Conservation (phyloP, 2,113 vertebrate genomes). For the Mastomys natalensis region DNA sequence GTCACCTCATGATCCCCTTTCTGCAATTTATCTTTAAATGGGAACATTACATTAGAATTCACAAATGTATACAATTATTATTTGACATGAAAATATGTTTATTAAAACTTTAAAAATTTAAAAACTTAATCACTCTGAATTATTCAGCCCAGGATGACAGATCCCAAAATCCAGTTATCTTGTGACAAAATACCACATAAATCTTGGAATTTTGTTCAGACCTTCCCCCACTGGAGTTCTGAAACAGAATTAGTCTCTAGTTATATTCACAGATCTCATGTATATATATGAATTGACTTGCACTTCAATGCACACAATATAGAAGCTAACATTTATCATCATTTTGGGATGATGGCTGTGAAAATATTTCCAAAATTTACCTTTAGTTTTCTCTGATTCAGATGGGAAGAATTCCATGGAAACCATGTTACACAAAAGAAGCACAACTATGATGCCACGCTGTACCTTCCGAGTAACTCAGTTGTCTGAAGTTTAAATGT, state of each 20-base stretch:
- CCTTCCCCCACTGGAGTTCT: neutral
- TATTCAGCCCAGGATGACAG: neutral
- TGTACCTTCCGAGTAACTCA: no score
- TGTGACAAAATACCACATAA: neutral
- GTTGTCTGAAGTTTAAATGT: no score
- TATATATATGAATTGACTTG: conserved; percentile 36
- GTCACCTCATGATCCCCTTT: neutral
- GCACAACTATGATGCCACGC: no score
- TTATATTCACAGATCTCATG: neutral
- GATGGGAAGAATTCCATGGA: neutral
- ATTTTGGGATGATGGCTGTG: neutral
- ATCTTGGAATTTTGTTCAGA: neutral
- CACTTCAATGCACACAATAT: neutral
- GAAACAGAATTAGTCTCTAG: neutral
- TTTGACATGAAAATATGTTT: neutral
- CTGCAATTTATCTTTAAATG: neutral
- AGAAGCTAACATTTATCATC: neutral
- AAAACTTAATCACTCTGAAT: neutral
- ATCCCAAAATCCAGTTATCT: neutral
- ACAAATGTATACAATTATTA: neutral
- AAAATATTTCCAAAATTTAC: neutral
- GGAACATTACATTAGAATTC: neutral
- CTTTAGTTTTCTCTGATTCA: neutral
- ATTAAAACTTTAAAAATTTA: neutral
- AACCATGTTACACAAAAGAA: no score